Evolutionary conservation across 2,888 invertebrate species (phyloP), one percentile per base, ranked within the genome.

Genomic region (Stenotaenia linearis): DNA sequence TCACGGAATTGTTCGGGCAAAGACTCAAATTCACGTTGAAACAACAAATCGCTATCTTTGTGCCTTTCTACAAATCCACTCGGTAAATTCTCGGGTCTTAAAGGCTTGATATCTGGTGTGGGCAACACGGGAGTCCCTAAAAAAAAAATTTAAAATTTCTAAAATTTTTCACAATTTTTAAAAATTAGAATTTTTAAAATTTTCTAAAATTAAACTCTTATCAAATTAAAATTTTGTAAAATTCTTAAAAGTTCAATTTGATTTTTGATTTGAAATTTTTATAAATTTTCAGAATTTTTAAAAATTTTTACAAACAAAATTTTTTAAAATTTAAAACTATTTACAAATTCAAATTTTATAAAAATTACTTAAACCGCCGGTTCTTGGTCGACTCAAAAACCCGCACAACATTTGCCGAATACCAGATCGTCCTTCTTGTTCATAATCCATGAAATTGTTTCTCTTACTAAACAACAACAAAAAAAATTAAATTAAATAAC

Each of bases 11-110:
- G 90, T 84, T 95, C 95, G 0, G 96, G 96, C 9, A 96, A 87
- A 86, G 94, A 88, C 89, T 96, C 96, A 84, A 95, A 96, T 86
- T 96, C 96, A 81, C 94, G 92, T 85, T 95, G 92, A 87, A 96
- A 96, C 0, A 95, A 94, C 84, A 94, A 93, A 86, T 96, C 96
- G 0, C 94, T 94, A 86, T 96, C 94, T 37, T 92, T 90, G 84
- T 95, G 94, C 0, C 94, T 90, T 83, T 94, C 93, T 1, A 92
- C 89, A 84, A 93, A 96, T 0, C 94, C 92, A 75, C 90, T 89
- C 0, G 93, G 90, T 3, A 96, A 88, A 76, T 94, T 92, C 1
- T 89, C 88, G 83, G 90, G 91, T 0, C 91, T 88, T 83, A 96
- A 92, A 0, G 96, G 94, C 37, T 93, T 92, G 88, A 94, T 91